Percentiles rank a stretch among this genome's conserved stretches.
These are phyloP conservation scores for Tyria jacobaeae DNA, from an alignment of 2,888 invertebrate species.

Conservation along the genomic window DNA sequence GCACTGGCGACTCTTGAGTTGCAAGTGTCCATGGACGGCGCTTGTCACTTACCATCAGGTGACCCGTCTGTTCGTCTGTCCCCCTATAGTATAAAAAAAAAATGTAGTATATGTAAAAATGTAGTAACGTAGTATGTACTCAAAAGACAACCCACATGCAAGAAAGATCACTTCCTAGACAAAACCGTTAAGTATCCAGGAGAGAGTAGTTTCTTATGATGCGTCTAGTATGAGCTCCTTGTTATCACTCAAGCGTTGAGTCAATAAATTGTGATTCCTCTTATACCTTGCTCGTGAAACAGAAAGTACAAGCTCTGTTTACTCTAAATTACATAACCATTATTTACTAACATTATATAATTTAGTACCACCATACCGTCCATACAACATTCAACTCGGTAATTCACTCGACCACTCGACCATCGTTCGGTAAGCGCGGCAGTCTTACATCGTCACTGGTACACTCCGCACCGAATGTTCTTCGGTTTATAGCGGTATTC, in stretches of 20 bases:
- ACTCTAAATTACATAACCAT: conserved; percentile 31
- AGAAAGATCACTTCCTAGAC: not conserved
- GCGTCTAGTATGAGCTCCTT: not conserved
- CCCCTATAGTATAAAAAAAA: no score
- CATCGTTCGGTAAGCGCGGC: conserved; percentile 38
- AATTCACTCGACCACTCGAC: conserved; percentile 36
- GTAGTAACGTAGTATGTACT: no score
- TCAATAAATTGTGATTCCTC: conserved; percentile 2
- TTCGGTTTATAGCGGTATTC: conserved; percentile 29
- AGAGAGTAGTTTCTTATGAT: not conserved
- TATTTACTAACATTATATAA: conserved; percentile 36
- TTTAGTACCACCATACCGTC: conserved; percentile 29
- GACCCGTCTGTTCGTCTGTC: no score
- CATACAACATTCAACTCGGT: conserved; percentile 21
- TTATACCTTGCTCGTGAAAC: not conserved
- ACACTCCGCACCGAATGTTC: conserved; percentile 36
- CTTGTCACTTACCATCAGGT: no score
- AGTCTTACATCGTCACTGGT: conserved; percentile 38
- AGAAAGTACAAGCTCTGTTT: conserved; percentile 29
- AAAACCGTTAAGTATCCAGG: not conserved
- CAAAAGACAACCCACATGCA: no score
- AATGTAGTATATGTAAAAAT: no score
- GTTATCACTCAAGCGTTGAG: not conserved
- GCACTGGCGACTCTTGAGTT: no score
- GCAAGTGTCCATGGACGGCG: no score